These are phyloP conservation scores for Gnatocerus cornutus DNA, from an alignment of 2,888 invertebrate species.

Conservation along the genomic window DNA sequence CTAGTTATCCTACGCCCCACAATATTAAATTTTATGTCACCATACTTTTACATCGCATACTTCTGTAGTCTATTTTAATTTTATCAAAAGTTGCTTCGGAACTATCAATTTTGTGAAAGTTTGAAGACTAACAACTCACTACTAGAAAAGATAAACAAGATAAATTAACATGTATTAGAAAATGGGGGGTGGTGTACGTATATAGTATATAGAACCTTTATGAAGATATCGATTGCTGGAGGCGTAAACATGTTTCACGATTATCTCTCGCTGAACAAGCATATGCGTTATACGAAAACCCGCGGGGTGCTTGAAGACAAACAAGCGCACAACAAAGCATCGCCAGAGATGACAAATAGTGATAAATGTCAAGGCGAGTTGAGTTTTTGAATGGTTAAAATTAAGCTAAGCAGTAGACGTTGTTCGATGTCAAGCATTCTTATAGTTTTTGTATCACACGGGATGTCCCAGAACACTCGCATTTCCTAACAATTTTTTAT, in stretches of 20 bases:
- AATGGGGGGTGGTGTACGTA: constrained; percentile 27
- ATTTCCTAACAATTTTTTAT: too few relatives aligned
- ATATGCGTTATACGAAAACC: constrained; percentile 46
- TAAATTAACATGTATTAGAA: constrained; percentile 34
- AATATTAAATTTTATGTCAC: background rate
- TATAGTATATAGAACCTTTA: constrained; percentile 32
- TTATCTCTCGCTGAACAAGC: constrained; percentile 48
- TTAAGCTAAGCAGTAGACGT: too few relatives aligned
- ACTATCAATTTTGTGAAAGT: background rate
- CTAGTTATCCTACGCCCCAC: background rate
- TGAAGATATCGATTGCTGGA: constrained; percentile 46
- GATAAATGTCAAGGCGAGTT: constrained; percentile 29
- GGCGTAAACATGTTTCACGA: constrained; percentile 50
- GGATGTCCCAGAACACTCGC: too few relatives aligned
- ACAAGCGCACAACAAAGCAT: constrained; percentile 45
- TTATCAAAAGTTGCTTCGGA: background rate
- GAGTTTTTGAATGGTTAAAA: constrained; percentile 34
- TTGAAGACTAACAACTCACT: background rate
- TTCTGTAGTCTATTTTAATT: background rate
- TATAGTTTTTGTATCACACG: too few relatives aligned
- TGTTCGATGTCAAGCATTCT: too few relatives aligned
- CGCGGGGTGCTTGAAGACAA: constrained; percentile 48
- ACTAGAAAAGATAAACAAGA: constrained; percentile 1
- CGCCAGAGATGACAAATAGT: constrained; percentile 43
- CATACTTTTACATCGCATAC: background rate